A percentile compares a stretch with the other conserved stretches of the same genome.
Conservation (phyloP, 2,797 vertebrate species). For the Margarornis squamiger region DNA sequence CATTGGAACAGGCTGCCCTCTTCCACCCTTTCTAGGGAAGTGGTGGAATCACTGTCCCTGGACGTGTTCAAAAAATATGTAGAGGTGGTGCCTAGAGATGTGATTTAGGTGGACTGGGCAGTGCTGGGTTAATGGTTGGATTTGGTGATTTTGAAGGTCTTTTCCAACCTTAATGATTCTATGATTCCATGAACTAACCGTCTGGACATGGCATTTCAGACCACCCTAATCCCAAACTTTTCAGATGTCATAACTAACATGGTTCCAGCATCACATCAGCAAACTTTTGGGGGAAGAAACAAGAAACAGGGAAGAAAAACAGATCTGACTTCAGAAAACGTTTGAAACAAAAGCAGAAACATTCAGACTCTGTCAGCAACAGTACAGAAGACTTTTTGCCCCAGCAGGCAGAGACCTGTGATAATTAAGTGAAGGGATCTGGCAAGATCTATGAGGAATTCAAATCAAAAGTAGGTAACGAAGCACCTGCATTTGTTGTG, state of each 20-base stretch:
- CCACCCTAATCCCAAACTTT: neutral
- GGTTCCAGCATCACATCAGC: neutral
- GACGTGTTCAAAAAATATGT: neutral
- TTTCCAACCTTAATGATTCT: neutral
- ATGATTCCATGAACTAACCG: neutral
- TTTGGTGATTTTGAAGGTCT: neutral
- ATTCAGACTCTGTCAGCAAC: neutral
- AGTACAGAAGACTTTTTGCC: neutral
- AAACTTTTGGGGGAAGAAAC: neutral
- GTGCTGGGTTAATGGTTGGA: neutral
- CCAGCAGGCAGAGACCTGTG: constrained; percentile 1
- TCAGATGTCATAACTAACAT: neutral
- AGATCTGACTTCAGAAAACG: neutral
- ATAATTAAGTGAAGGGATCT: neutral
- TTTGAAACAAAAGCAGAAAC: neutral
- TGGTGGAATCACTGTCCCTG: neutral
- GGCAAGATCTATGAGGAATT: constrained; percentile 37
- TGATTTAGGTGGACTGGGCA: neutral
- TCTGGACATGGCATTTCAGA: neutral
- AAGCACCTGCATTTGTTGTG: constrained; percentile 24
- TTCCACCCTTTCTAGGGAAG: neutral
- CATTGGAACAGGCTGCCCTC: neutral
- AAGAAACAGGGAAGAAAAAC: neutral
- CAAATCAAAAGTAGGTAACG: constrained; percentile 19
- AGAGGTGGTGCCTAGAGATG: neutral